Conservation (phyloP, 2,797 vertebrate species). For the Masticophis lateralis region DNA sequence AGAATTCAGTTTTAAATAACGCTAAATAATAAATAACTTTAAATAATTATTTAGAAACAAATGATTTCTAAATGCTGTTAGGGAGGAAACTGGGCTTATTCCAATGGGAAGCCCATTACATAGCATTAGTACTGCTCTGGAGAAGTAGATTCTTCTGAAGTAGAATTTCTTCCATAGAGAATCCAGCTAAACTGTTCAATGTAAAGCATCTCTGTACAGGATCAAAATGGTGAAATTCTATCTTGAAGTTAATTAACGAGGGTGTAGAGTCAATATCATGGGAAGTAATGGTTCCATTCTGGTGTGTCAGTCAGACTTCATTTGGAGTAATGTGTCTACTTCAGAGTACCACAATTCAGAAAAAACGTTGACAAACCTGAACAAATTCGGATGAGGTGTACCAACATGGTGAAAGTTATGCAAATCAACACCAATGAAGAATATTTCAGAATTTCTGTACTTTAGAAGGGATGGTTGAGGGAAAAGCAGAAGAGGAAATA, state of each 20-base stretch:
- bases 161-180: neutral
- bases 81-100: neutral
- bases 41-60: no score
- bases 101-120: neutral
- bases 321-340: neutral
- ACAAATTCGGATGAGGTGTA: neutral
- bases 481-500: neutral
- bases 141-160: neutral
- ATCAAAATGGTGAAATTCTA: neutral
- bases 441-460: neutral
- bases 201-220: neutral
- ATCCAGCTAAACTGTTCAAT: neutral
- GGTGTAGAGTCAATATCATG: neutral
- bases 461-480: neutral
- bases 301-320: neutral
- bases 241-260: neutral
- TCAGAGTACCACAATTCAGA: neutral
- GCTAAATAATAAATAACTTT: no score
- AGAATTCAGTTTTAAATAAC: neutral
- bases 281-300: neutral
- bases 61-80: neutral
- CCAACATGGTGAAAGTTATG: neutral
- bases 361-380: neutral
- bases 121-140: neutral
- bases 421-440: neutral